Conservation (phyloP, 2,113 vertebrate species). For the Petroica traversi region DNA sequence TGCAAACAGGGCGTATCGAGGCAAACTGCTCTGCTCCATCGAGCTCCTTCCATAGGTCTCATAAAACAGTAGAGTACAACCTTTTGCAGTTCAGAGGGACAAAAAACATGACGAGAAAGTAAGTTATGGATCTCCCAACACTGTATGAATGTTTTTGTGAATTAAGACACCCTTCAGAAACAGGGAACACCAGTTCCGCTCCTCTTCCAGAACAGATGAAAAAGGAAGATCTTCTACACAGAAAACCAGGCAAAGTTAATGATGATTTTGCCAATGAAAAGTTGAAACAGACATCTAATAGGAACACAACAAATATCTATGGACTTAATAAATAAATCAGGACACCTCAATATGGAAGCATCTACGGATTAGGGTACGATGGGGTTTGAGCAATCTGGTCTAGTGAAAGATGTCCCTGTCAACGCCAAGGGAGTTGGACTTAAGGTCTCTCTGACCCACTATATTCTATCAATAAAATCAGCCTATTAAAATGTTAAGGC, state of each 20-base stretch:
- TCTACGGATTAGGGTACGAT: background rate
- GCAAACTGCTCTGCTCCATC: slow-evolving; percentile 82
- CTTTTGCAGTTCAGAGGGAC: slow-evolving; percentile 71
- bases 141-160: background rate
- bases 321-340: background rate
- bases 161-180: background rate
- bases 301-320: background rate
- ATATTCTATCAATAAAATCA: background rate
- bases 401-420: background rate
- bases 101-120: background rate
- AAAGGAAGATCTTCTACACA: background rate
- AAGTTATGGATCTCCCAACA: background rate
- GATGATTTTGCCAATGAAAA: background rate
- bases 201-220: background rate
- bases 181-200: background rate
- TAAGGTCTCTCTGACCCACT: background rate
- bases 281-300: background rate
- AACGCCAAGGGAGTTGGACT: background rate
- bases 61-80: slow-evolving; percentile 93
- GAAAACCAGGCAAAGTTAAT: background rate
- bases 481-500: background rate
- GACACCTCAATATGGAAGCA: background rate
- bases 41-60: slow-evolving; percentile 89
- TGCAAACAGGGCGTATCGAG: slow-evolving; percentile 87
- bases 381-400: background rate